phyloP scores from a whole-genome alignment of 1,140 invertebrate genomes.

The Yoshiicerus persimilis region DNA sequence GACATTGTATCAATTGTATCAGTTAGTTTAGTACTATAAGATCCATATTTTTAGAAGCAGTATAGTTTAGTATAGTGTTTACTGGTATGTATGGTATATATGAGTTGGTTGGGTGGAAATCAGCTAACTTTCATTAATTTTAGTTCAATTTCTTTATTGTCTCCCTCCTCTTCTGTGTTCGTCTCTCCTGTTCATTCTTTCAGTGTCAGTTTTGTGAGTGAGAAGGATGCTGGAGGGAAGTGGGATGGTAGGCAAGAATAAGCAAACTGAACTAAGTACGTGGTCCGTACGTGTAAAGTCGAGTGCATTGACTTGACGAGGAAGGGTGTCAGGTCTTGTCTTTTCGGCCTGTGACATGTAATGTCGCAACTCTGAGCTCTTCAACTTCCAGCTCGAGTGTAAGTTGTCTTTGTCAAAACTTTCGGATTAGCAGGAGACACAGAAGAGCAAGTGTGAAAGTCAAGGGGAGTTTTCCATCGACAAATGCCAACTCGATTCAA shows the following conservation, averaged over 20 bases:
- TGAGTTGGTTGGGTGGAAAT: background rate
- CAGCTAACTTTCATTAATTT: conserved; percentile 18
- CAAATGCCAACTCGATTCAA: background rate
- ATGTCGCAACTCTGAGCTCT: background rate
- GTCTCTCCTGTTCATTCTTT: conserved; percentile 5
- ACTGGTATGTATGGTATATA: background rate
- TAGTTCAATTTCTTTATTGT: conserved; percentile 15
- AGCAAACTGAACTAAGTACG: background rate
- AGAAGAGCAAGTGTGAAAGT: conserved; percentile 1
- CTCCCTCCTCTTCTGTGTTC: conserved; percentile 14
- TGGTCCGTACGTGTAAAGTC: background rate
- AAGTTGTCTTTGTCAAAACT: conserved; percentile 17
- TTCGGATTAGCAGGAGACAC: background rate
- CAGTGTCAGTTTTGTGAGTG: background rate
- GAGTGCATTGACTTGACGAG: background rate
- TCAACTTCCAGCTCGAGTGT: background rate
- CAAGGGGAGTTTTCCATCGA: background rate
- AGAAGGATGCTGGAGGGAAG: background rate
- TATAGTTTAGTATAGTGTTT: background rate
- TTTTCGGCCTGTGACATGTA: background rate
- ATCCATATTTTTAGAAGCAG: background rate
- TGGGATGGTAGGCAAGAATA: background rate
- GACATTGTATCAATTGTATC: background rate
- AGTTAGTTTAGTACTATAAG: background rate
- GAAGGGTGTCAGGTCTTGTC: background rate